These are phyloP conservation scores for Gadus macrocephalus DNA, from an alignment of 2,113 vertebrate genomes.

Conservation along the genomic window DNA sequence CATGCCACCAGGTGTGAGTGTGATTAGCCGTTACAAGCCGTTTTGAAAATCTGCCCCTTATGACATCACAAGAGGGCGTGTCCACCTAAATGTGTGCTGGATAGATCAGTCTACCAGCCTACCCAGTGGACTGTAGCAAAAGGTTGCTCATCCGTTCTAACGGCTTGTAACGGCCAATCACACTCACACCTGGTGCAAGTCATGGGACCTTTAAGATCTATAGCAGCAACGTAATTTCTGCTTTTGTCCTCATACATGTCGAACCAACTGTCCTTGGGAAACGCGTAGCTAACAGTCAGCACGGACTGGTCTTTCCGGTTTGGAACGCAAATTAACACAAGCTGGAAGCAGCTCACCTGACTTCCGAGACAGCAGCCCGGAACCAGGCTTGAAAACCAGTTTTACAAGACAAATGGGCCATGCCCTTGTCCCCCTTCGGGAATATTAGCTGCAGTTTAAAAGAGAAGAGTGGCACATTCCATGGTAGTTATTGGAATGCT, in stretches of 20 bases:
- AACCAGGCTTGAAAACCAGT: slow-evolving; percentile 33
- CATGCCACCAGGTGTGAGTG: too few species aligned
- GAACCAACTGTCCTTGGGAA: slow-evolving; percentile 15
- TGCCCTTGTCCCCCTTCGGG: not conserved
- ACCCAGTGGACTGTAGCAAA: too few species aligned
- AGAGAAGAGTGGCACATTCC: not conserved
- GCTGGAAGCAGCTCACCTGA: slow-evolving; percentile 1
- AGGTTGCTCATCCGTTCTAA: too few species aligned
- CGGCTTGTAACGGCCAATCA: too few species aligned
- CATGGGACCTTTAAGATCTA: too few species aligned
- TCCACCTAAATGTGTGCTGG: too few species aligned
- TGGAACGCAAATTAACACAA: slow-evolving; percentile 32
- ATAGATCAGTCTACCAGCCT: too few species aligned
- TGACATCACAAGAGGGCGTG: too few species aligned
- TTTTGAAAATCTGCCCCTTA: too few species aligned
- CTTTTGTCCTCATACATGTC: not conserved
- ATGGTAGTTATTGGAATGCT: not conserved
- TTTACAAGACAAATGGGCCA: not conserved
- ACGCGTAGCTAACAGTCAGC: slow-evolving; percentile 20
- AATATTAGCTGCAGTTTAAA: not conserved
- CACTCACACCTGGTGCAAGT: too few species aligned
- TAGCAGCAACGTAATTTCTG: not conserved
- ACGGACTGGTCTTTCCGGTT: slow-evolving; percentile 49
- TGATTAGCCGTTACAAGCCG: too few species aligned
- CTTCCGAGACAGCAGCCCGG: slow-evolving; percentile 16